Conservation (phyloP, 2,888 invertebrate species). For the Enchytraeus crypticus region DNA sequence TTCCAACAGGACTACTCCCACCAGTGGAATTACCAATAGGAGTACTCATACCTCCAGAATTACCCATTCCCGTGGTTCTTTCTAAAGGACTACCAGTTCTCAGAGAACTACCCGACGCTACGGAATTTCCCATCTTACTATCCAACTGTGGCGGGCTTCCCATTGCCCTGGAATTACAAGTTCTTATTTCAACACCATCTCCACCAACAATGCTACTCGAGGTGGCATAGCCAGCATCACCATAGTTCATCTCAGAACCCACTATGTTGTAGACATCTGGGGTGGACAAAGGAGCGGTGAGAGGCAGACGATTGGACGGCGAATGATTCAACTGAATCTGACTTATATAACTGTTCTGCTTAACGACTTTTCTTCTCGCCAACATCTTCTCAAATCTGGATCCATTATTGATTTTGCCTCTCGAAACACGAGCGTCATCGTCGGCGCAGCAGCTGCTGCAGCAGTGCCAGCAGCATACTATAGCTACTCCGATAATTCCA, state of each 20-base stretch:
- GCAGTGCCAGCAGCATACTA: background rate
- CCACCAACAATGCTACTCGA: background rate
- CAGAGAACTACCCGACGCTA: no score
- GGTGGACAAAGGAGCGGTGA: background rate
- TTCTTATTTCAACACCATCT: no score
- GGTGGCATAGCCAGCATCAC: background rate
- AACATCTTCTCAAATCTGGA: background rate
- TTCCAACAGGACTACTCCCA: background rate
- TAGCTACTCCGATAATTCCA: background rate
- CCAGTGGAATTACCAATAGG: no score
- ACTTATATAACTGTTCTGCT: slow-evolving; percentile 6
- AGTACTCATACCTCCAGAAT: no score
- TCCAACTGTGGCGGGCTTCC: background rate
- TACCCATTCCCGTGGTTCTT: background rate
- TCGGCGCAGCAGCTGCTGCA: background rate
- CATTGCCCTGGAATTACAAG: background rate
- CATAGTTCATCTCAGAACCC: no score
- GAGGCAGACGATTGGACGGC: background rate
- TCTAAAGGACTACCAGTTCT: no score
- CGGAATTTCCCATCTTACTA: no score
- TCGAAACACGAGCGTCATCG: background rate
- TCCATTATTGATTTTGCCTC: background rate
- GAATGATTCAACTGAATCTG: background rate
- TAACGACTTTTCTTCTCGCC: slow-evolving; percentile 1
- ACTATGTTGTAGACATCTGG: background rate